phyloP scores from a whole-genome alignment of 2,113 vertebrate genomes.

The Bubo scandiacus region DNA sequence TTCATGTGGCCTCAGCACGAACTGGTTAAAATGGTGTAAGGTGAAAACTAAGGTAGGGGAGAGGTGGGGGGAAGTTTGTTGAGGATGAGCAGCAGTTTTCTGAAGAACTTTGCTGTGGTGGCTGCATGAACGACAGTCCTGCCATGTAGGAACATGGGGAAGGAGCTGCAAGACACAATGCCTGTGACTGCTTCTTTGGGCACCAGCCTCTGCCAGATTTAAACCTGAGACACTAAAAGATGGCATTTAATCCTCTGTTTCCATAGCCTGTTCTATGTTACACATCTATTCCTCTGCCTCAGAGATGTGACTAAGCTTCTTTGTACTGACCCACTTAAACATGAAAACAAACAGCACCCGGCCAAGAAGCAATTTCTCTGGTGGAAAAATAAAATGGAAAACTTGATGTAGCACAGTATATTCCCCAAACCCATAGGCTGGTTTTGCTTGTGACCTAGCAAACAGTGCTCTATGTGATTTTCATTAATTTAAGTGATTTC shows the following conservation, averaged over 20 bases:
- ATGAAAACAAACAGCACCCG: background rate
- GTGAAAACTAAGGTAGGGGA: background rate
- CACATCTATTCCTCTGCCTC: background rate
- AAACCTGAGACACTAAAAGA: background rate
- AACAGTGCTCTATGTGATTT: background rate
- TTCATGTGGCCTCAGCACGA: background rate
- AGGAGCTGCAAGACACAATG: background rate
- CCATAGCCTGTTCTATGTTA: no score
- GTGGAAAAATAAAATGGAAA: background rate
- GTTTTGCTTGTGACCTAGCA: background rate
- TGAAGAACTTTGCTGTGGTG: background rate
- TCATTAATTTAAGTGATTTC: background rate
- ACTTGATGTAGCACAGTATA: background rate
- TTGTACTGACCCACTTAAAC: background rate
- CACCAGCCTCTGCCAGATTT: background rate
- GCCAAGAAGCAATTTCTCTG: background rate
- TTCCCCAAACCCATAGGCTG: background rate
- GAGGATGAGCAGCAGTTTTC: background rate
- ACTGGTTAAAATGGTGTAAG: background rate
- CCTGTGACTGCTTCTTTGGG: background rate
- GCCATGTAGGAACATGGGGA: accelerated
- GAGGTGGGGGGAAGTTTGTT: background rate
- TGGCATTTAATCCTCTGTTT: background rate
- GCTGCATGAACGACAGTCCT: background rate
- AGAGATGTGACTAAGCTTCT: background rate